Conservation (phyloP, 2,888 invertebrate genomes). For the Athetis lepigone region DNA sequence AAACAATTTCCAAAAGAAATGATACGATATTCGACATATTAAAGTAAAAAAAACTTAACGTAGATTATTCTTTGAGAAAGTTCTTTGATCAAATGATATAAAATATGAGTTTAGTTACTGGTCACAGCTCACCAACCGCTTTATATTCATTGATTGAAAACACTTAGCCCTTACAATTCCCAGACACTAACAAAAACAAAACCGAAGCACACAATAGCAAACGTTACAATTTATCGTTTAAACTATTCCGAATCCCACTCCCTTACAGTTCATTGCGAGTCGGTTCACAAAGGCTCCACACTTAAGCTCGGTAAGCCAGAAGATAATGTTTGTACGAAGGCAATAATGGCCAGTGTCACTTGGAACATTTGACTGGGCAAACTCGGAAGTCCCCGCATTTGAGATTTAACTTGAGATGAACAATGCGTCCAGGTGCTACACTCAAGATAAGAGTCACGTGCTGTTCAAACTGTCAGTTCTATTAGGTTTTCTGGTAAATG, state of each 20-base stretch:
- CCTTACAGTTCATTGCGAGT: conserved; percentile 51
- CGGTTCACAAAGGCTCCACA: conserved; percentile 61
- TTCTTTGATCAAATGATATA: no score
- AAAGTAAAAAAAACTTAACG: no score
- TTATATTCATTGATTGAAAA: no score
- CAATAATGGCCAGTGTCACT: conserved; percentile 86
- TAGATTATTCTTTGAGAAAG: no score
- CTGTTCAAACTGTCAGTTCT: conserved; percentile 32
- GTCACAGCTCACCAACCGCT: no score
- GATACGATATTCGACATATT: no score
- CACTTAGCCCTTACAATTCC: no score
- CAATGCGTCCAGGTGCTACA: conserved; percentile 59
- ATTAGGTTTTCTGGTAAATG: conserved; percentile 7
- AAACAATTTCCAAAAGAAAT: no score
- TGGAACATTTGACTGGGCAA: conserved; percentile 86
- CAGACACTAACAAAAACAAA: conserved; percentile 17
- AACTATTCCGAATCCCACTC: conserved; percentile 59
- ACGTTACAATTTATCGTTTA: conserved; percentile 61
- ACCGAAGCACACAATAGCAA: conserved; percentile 35
- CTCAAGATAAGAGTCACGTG: conserved; percentile 41
- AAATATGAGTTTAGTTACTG: no score
- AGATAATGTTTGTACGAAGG: conserved; percentile 85
- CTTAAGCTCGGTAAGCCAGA: conserved; percentile 77
- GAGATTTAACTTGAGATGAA: conserved; percentile 65
- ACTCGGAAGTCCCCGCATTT: conserved; percentile 69